Evolutionary conservation across 1,140 invertebrate genomes (phyloP).

Genomic region (Linepithema humile): DNA sequence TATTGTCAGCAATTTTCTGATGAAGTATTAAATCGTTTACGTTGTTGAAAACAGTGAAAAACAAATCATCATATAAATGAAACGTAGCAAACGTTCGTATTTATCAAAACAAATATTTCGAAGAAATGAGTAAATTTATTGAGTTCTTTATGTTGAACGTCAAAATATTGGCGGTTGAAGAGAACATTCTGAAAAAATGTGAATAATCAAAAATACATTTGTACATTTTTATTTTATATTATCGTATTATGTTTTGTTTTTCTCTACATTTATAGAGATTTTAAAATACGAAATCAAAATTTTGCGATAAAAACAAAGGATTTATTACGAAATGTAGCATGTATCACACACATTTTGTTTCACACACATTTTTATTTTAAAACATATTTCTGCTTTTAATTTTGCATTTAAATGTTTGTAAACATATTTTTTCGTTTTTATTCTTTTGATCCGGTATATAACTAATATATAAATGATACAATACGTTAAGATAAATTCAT

Average conservation of each 20-base stretch:
- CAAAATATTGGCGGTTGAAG: too few species aligned
- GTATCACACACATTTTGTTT: background rate
- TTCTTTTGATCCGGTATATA: too few species aligned
- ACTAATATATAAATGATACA: too few species aligned
- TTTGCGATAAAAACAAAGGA: background rate
- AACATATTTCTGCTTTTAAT: background rate
- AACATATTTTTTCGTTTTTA: too few species aligned
- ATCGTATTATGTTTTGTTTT: too few species aligned
- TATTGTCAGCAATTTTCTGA: background rate
- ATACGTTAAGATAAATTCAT: background rate
- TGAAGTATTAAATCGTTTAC: background rate
- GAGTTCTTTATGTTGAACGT: background rate
- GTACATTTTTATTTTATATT: too few species aligned
- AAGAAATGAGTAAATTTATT: slow-evolving; percentile 4
- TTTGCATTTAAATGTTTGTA: too few species aligned
- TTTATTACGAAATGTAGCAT: background rate
- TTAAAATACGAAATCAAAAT: background rate
- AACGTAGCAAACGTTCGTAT: background rate
- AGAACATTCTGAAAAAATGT: background rate
- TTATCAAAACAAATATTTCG: background rate
- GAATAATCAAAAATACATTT: too few species aligned
- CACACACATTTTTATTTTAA: background rate
- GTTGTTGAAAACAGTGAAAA: background rate
- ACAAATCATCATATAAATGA: background rate
- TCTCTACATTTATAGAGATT: too few species aligned